Evolutionary conservation across 1,140 invertebrate genomes (phyloP).

Genomic region (Atopsyche davidsoni): DNA sequence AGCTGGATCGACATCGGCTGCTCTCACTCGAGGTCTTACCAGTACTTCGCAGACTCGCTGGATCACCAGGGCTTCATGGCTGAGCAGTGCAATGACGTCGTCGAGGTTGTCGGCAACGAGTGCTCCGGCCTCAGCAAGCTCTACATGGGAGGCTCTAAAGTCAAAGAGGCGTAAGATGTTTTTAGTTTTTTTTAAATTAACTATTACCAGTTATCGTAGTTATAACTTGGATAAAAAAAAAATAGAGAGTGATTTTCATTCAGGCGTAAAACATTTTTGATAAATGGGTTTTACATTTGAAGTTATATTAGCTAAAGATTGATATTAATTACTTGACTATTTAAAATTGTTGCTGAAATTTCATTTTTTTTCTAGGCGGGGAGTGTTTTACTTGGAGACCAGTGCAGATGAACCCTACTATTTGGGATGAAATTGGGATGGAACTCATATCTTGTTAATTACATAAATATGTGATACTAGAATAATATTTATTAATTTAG

Average conservation of each 20-base stretch:
- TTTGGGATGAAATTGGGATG: not conserved
- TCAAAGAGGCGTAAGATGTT: no score
- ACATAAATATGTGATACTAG: no score
- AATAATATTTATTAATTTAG: no score
- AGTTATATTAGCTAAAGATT: not conserved
- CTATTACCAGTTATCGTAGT: no score
- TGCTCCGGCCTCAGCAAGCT: conserved; percentile 32
- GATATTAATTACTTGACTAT: not conserved
- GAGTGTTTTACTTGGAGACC: conserved; percentile 21
- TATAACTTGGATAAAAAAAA: no score
- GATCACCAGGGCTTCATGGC: conserved; percentile 40
- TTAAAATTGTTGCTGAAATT: conserved; percentile 1
- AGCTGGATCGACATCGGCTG: conserved; percentile 36
- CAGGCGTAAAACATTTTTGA: no score
- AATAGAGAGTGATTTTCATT: no score
- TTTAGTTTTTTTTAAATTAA: no score
- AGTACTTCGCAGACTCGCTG: conserved; percentile 51
- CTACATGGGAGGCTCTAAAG: no score
- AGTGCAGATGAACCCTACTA: conserved; percentile 18
- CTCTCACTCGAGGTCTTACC: conserved; percentile 46
- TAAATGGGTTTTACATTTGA: no score
- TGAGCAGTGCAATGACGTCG: conserved; percentile 34
- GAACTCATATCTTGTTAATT: not conserved
- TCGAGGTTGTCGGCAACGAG: conserved; percentile 31
- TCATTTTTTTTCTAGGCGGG: conserved; percentile 19